Conservation (phyloP, 2,797 vertebrate genomes). For the Anabas testudineus region DNA sequence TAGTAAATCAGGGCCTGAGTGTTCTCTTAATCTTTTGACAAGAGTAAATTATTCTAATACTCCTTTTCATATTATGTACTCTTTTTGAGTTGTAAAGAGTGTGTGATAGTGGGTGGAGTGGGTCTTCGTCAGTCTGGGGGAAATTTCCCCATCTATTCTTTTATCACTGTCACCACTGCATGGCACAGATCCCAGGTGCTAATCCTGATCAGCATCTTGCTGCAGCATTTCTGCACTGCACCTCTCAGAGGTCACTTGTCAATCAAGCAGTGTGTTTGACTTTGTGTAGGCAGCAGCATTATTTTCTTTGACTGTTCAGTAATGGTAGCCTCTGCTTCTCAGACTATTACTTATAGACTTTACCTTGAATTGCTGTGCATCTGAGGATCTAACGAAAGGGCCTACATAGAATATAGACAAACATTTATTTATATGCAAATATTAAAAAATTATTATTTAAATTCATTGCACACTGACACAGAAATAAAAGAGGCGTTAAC, state of each 20-base stretch:
- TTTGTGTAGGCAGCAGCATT: slow-evolving; percentile 25
- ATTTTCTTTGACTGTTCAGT: slow-evolving; percentile 3
- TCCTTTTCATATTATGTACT: too few relatives aligned
- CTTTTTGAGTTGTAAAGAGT: not conserved
- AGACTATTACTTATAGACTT: not conserved
- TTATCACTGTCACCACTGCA: slow-evolving; percentile 27
- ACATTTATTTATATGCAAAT: too few relatives aligned
- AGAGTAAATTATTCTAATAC: too few relatives aligned
- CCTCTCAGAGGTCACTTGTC: slow-evolving; percentile 64
- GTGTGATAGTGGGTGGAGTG: not conserved
- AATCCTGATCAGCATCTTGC: slow-evolving; percentile 67
- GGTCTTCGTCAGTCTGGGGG: slow-evolving; percentile 18
- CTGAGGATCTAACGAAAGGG: too few relatives aligned
- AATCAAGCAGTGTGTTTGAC: slow-evolving; percentile 50
- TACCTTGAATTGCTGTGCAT: not conserved
- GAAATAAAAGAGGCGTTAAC: not conserved
- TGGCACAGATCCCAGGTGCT: slow-evolving; percentile 43
- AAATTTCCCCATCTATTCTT: slow-evolving; percentile 22
- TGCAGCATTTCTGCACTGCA: slow-evolving; percentile 33
- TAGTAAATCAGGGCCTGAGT: too few relatives aligned
- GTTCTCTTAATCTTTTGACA: too few relatives aligned
- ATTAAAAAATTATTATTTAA: not conserved
- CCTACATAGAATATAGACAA: too few relatives aligned
- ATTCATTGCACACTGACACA: not conserved
- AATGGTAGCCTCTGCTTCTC: not conserved